Conservation (phyloP, 2,113 vertebrate genomes). For the Ursus arctos region DNA sequence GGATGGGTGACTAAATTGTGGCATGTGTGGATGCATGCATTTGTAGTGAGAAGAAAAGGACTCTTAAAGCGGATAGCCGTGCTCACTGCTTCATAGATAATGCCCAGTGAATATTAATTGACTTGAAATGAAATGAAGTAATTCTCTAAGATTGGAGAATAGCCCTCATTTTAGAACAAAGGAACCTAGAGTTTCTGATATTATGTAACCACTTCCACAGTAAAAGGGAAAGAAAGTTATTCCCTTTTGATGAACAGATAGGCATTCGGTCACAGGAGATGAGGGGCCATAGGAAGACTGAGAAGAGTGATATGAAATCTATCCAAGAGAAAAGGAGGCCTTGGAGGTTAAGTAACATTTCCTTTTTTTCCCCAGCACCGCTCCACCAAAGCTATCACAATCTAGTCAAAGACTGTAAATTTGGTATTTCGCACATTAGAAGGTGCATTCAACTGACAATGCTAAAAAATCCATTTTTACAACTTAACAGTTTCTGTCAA, state of each 20-base stretch:
- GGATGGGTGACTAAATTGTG: neutral
- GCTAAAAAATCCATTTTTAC: slow-evolving; percentile 80
- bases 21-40: neutral
- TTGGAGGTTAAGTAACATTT: slow-evolving; percentile 65
- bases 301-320: slow-evolving; percentile 48
- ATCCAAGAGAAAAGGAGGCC: slow-evolving; percentile 43
- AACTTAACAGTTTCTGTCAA: slow-evolving; percentile 82
- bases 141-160: neutral
- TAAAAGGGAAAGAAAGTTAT: neutral
- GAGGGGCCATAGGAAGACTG: neutral
- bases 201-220: neutral
- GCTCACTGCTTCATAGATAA: neutral
- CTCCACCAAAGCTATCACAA: slow-evolving; percentile 66
- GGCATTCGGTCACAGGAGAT: slow-evolving; percentile 33
- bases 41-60: neutral
- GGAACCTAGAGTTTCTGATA: slow-evolving; percentile 1
- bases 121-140: slow-evolving; percentile 4
- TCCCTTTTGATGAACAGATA: slow-evolving; percentile 14
- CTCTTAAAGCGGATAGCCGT: neutral
- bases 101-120: neutral
- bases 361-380: neutral
- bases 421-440: slow-evolving; percentile 77
- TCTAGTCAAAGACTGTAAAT: slow-evolving; percentile 74
- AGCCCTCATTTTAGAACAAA: slow-evolving; percentile 39
- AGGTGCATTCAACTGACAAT: slow-evolving; percentile 77